Conservation (phyloP, 2,797 vertebrate genomes). For the Carduelis carduelis region DNA sequence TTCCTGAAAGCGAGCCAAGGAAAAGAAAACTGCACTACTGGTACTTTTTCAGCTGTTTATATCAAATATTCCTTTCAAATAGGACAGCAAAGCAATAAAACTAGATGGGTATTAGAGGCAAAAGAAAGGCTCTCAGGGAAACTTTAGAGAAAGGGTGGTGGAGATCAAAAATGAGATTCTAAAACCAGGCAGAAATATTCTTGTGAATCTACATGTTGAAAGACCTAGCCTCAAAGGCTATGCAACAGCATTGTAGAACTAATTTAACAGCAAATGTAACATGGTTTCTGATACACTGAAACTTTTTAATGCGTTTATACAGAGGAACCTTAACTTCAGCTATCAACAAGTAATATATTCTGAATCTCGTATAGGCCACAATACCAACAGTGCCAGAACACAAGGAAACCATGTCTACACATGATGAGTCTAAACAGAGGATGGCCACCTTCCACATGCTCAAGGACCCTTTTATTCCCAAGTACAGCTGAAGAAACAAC, state of each 20-base stretch:
- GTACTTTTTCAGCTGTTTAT: constrained; percentile 19
- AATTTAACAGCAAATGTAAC: not conserved
- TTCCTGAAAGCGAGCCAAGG: constrained; percentile 35
- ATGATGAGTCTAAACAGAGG: not conserved
- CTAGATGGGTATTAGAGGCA: not conserved
- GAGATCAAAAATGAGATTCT: not conserved
- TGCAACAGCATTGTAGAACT: not conserved
- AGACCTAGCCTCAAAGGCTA: not conserved
- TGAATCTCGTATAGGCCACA: not conserved
- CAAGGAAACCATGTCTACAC: not conserved
- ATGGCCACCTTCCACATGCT: not conserved
- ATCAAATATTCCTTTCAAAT: not conserved
- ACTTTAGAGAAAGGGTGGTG: not conserved
- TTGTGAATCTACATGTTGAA: not conserved
- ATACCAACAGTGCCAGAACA: not conserved
- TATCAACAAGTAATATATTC: not conserved
- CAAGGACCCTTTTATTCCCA: not conserved
- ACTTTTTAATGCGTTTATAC: not conserved
- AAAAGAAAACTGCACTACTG: constrained; percentile 35
- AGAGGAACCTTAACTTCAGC: not conserved
- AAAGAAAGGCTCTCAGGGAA: not conserved
- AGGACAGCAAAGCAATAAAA: not conserved
- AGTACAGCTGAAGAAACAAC: not conserved
- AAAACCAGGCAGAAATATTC: not conserved
- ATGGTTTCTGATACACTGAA: not conserved